Conservation (phyloP, 2,113 vertebrate species). For the Melanotaenia duboulayi region DNA sequence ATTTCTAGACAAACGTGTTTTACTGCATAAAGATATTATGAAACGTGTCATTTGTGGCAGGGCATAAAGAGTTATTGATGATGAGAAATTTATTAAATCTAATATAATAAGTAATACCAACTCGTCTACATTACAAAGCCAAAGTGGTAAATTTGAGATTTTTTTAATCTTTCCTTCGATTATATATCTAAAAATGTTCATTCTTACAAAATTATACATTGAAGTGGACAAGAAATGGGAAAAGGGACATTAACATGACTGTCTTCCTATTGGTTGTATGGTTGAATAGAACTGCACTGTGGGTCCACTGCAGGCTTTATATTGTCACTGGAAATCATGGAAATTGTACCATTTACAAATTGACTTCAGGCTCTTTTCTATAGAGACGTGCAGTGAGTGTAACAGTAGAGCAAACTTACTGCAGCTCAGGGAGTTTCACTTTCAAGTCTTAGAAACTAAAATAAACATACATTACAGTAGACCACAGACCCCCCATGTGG, state of each 20-base stretch:
- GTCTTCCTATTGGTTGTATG: not conserved
- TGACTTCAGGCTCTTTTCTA: conserved; percentile 49
- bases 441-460: conserved; percentile 61
- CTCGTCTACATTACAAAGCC: no score
- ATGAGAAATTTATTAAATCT: no score
- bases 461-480: conserved; percentile 62
- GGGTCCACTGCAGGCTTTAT: conserved; percentile 28
- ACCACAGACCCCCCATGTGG: conserved; percentile 59
- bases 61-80: no score
- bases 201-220: no score
- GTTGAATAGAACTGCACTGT: conserved; percentile 11
- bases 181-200: no score
- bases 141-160: no score
- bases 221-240: not conserved
- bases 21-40: no score
- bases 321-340: conserved; percentile 36
- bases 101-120: no score
- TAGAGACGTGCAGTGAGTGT: conserved; percentile 38
- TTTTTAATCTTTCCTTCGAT: no score
- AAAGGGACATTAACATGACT: not conserved
- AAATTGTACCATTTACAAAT: conserved; percentile 49
- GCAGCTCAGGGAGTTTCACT: conserved; percentile 64
- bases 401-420: conserved; percentile 63
- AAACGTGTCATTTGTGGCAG: no score
- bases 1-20: no score